Evolutionary conservation across 2,113 vertebrate genomes (phyloP), one percentile per base, ranked within the genome.

Genomic region (Pollimyrus isidori): DNA sequence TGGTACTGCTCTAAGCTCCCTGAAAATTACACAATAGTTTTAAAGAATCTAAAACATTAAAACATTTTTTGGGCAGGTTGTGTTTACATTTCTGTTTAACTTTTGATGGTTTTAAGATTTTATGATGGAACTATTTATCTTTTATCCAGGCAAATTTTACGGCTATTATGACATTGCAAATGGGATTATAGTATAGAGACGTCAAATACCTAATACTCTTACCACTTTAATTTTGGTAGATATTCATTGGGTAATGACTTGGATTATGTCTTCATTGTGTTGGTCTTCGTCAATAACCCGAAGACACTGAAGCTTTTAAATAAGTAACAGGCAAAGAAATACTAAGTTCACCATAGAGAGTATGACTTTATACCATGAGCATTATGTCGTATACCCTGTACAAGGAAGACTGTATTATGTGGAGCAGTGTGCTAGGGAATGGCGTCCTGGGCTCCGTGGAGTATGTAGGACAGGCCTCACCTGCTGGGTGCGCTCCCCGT

Each of bases 381-480:
- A 45, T 19, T 82, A 19, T 45, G 7, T 50, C 21, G 48, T 48
- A 76, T 48, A n/a, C 11, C n/a, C 58, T 88, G 2, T 73, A 19
- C 87, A 88, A 46, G 48, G 30, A 23, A 9, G 89, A 49, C n/a
- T 89, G n/a, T 48, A 58, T 65, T 56, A 62, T 89, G 48, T 89
- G 46, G 85, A 58, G 52, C n/a, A 21, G 82, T 23, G 45, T 86
- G 50, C 49, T 83, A 56, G 42, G 0, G 19, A 26, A 7, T 26
- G n/a, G 11, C 42, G 50, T n/a, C 45, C 62, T 49, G 50, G 83
- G 83, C 19, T 84, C 50, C 10, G 23, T 7, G 1, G 42, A 50
- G 50, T 89, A 49, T 89, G n/a, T 65, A 62, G 52, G 52, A 45
- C 80, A 86, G 42, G 1, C 26, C 83, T 69, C 65, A 65, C 58